phyloP scores from a whole-genome alignment of 2,888 invertebrate genomes.

The Ceratothoa steindachneri region DNA sequence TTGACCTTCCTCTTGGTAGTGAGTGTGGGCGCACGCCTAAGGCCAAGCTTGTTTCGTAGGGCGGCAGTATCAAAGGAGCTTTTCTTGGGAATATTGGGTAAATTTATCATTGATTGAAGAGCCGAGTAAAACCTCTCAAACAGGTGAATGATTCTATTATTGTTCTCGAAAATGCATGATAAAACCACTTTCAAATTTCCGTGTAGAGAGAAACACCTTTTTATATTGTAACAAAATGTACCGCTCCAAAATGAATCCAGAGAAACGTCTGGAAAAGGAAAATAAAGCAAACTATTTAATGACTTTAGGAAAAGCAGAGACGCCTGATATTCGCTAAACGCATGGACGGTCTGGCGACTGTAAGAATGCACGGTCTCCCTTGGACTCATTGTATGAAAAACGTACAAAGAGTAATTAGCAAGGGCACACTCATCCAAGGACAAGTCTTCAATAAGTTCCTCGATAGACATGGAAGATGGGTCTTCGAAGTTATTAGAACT shows the following conservation, averaged over 20 bases:
- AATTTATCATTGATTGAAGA: neutral
- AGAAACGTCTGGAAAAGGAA: conserved; percentile 32
- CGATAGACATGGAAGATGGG: neutral
- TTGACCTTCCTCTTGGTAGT: neutral
- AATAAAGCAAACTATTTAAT: conserved; percentile 28
- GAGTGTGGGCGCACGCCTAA: neutral
- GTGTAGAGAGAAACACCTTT: neutral
- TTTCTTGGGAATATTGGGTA: neutral
- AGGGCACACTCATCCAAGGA: neutral
- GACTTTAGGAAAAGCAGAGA: conserved; percentile 32
- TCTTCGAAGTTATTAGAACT: neutral
- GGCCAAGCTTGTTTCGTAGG: neutral
- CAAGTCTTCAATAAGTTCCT: neutral
- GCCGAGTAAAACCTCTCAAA: neutral
- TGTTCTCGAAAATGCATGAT: neutral
- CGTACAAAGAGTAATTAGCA: neutral
- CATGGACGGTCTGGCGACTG: conserved; percentile 25
- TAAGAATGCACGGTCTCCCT: conserved; percentile 12
- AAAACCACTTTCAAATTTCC: neutral
- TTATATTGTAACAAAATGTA: conserved; percentile 38
- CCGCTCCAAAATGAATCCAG: conserved; percentile 43
- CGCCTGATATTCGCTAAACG: conserved; percentile 42
- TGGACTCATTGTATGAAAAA: neutral
- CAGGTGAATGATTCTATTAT: neutral
- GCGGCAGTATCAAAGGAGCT: neutral